Percentiles rank a stretch among this genome's conserved stretches.
Evolutionary conservation across 2,888 invertebrate genomes (phyloP).

Genomic region (Rhamphomyia laevipes): DNA sequence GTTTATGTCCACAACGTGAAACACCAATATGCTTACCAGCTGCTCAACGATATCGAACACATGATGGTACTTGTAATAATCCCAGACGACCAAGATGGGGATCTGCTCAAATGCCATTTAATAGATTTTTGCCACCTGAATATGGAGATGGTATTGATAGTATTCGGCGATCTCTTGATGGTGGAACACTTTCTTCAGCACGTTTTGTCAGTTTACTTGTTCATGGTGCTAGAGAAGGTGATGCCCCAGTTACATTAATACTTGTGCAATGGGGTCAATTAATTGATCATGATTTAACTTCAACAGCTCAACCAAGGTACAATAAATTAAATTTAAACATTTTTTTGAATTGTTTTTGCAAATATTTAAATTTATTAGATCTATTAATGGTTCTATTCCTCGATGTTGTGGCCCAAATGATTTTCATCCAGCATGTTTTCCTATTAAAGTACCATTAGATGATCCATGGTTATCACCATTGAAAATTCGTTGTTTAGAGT

Average conservation of each 20-base stretch:
- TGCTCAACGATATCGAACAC: constrained; percentile 63
- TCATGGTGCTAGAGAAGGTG: constrained; percentile 52
- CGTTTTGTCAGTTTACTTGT: constrained; percentile 59
- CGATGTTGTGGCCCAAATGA: constrained; percentile 51
- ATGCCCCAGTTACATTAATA: constrained; percentile 60
- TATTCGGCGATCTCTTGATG: constrained; percentile 43
- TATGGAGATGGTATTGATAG: constrained; percentile 63
- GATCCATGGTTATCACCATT: constrained; percentile 63
- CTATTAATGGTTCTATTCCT: constrained; percentile 68
- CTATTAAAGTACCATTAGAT: constrained; percentile 58
- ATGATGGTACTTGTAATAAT: constrained; percentile 87
- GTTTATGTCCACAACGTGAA: constrained; percentile 52
- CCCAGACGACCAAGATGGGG: constrained; percentile 64
- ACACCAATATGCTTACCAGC: constrained; percentile 58
- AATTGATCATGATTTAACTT: constrained; percentile 77
- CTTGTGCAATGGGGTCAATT: constrained; percentile 90
- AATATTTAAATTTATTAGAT: constrained; percentile 17
- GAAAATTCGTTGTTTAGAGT: constrained; percentile 68
- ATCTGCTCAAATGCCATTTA: constrained; percentile 69
- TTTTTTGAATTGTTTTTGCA: background rate
- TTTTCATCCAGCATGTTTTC: constrained; percentile 76
- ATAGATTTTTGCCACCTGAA: constrained; percentile 65
- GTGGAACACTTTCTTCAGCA: constrained; percentile 58
- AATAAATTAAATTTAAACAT: background rate
- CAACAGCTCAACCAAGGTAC: constrained; percentile 57